These are phyloP conservation scores for Oryzias woworae DNA, from an alignment of 2,113 vertebrate species.

Conservation along the genomic window DNA sequence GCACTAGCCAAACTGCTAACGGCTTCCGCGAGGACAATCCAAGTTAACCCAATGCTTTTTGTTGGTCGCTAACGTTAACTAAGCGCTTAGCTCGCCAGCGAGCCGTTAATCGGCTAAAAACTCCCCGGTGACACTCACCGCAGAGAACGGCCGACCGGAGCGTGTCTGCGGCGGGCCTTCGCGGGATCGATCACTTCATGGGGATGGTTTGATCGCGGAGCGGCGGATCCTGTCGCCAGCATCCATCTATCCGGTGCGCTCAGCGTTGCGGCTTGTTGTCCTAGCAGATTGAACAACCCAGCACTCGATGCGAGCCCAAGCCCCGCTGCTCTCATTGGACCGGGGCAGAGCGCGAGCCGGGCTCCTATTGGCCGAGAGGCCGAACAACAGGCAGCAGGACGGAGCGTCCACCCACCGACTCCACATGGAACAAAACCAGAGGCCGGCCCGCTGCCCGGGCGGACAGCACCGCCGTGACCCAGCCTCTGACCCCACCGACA, in stretches of 20 bases:
- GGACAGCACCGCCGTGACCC: not conserved
- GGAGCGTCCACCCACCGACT: constrained; percentile 56
- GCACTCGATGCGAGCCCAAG: constrained; percentile 60
- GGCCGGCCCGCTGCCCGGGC: constrained; percentile 11
- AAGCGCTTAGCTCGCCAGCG: constrained; percentile 52
- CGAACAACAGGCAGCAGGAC: constrained; percentile 72
- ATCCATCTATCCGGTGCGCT: constrained; percentile 57
- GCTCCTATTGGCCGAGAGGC: constrained; percentile 65
- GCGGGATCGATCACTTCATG: not conserved
- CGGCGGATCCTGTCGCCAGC: constrained; percentile 57
- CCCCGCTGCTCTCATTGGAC: constrained; percentile 68
- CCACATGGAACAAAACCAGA: constrained; percentile 66
- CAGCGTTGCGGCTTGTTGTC: constrained; percentile 66
- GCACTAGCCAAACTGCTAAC: constrained; percentile 44
- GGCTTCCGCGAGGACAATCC: constrained; percentile 54
- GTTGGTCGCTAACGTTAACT: constrained; percentile 55
- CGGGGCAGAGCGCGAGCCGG: constrained; percentile 32
- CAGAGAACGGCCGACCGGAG: constrained; percentile 16
- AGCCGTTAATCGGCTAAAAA: constrained; percentile 43
- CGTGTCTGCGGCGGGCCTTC: constrained; percentile 5
- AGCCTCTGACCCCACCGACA: no score
- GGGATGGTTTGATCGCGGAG: constrained; percentile 15
- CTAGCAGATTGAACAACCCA: constrained; percentile 69
- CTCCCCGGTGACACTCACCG: constrained; percentile 52
- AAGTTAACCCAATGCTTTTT: constrained; percentile 57